Base-by-base conservation (phyloP, 1,140 invertebrate species). In the Mercenaria mercenaria region DNA sequence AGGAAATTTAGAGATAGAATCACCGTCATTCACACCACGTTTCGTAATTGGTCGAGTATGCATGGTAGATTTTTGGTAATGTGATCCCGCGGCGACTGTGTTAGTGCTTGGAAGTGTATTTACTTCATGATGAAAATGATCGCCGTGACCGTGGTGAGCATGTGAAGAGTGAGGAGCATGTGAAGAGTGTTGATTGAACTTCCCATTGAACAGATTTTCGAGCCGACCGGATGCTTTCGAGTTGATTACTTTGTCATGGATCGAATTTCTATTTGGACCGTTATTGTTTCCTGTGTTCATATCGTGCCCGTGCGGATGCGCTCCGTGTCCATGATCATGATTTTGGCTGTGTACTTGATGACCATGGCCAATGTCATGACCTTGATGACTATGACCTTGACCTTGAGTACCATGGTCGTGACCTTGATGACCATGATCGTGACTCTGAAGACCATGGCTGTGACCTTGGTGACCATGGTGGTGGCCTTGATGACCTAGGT, bases 11-110 rank as follows among this genome's bases (percentile, higher is more conserved):
- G 67, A 72, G 0, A 39, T 26, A 1, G 37, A 23, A 34, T 52
- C 76, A 18, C 29, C 34, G 32, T 79, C 76, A 3, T n/a, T 37
- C 1, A 79, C 47, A 56, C 76, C 76, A 8, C 76, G 43, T 56
- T 79, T 79, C 32, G 76, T 79, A 2, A 79, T 79, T 20, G 76
- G 76, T 37, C 76, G 43, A 18, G 76, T 8, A 11, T 79, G 76
- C 18, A 52, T 2, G 0, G 76, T 79, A 18, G 76, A 79, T 8
- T 56, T 52, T 56, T 56, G 47, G 23, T 59, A 79, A 20, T 6
- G 23, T 11, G 18, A 1, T 50, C 47, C 26, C 6, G 76, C 1
- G 6, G 76, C 50, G 32, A 56, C 13, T 37, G 76, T 50, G 18
- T 29, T 43, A 2, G 47, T 32, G 26, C 50, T 79, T 39, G 67